phyloP scores from a whole-genome alignment of 2,888 invertebrate species.

The Agrotis segetum region DNA sequence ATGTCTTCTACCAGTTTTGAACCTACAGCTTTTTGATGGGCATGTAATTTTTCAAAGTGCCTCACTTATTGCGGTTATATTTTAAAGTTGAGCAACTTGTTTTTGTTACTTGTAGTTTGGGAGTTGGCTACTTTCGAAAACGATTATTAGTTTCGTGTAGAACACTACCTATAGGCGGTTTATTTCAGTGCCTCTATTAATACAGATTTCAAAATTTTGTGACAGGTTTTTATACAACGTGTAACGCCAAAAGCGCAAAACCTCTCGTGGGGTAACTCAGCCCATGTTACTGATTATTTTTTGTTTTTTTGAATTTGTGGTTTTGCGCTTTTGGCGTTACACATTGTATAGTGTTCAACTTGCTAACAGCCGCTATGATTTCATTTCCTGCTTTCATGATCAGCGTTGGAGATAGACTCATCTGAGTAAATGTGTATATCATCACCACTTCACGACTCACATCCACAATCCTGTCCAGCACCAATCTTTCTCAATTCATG shows the following conservation, averaged over 20 bases:
- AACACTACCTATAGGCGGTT: conserved; percentile 31
- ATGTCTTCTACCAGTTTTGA: conserved; percentile 62
- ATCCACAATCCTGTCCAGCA: conserved; percentile 10
- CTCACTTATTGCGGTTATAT: conserved; percentile 59
- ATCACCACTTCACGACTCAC: conserved; percentile 10
- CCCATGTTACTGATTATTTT: too few relatives aligned
- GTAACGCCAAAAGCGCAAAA: too few relatives aligned
- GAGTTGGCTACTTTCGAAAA: conserved; percentile 58
- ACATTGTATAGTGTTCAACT: not conserved
- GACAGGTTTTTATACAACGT: not conserved
- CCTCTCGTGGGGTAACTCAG: too few relatives aligned
- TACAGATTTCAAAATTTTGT: not conserved
- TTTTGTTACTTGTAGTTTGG: conserved; percentile 54
- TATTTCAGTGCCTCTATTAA: conserved; percentile 9
- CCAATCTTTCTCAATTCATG: conserved; percentile 54
- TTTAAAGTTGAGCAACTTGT: conserved; percentile 59
- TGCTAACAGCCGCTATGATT: not conserved
- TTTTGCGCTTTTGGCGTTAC: too few relatives aligned
- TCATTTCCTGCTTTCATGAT: not conserved
- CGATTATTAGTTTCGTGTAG: conserved; percentile 39
- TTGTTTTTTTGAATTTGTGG: too few relatives aligned
- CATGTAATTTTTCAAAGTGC: conserved; percentile 65
- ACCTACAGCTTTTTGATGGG: conserved; percentile 57
- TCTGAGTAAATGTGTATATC: not conserved
- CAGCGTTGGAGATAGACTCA: conserved; percentile 3